phyloP scores from a whole-genome alignment of 2,888 invertebrate genomes.

The Cheilosia vulpina region DNA sequence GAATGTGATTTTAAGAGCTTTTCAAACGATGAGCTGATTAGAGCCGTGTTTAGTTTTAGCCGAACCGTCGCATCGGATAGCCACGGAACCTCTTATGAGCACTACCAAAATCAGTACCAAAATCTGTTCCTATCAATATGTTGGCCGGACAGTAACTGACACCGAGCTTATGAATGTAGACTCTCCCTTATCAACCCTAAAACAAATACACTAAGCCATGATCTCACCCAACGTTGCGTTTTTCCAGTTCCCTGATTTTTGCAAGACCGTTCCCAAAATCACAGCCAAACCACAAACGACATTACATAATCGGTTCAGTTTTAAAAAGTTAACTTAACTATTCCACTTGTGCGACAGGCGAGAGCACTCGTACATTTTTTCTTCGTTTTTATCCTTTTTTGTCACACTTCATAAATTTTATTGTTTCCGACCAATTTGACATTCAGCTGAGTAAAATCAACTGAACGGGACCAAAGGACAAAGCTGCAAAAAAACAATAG shows the following conservation, averaged over 20 bases:
- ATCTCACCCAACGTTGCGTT: slow-evolving; percentile 4
- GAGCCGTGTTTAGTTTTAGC: no score
- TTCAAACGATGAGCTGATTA: no score
- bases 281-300: slow-evolving; percentile 35
- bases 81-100: no score
- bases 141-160: no score
- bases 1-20: no score
- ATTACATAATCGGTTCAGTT: slow-evolving; percentile 56
- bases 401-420: slow-evolving; percentile 72
- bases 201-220: no score
- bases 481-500: slow-evolving; percentile 10
- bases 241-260: slow-evolving; percentile 24
- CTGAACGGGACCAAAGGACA: slow-evolving; percentile 44
- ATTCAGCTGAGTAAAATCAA: slow-evolving; percentile 68
- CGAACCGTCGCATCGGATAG: no score
- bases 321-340: slow-evolving; percentile 55
- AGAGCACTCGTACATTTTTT: slow-evolving; percentile 4
- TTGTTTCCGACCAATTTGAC: slow-evolving; percentile 73
- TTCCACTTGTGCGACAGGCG: slow-evolving; percentile 39
- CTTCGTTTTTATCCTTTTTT: slow-evolving; percentile 51
- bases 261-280: slow-evolving; percentile 14
- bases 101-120: no score
- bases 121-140: no score
- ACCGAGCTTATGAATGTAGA: no score
- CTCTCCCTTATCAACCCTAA: no score